Conservation (phyloP, 2,797 vertebrate genomes). For the Pelochelys cantorii region DNA sequence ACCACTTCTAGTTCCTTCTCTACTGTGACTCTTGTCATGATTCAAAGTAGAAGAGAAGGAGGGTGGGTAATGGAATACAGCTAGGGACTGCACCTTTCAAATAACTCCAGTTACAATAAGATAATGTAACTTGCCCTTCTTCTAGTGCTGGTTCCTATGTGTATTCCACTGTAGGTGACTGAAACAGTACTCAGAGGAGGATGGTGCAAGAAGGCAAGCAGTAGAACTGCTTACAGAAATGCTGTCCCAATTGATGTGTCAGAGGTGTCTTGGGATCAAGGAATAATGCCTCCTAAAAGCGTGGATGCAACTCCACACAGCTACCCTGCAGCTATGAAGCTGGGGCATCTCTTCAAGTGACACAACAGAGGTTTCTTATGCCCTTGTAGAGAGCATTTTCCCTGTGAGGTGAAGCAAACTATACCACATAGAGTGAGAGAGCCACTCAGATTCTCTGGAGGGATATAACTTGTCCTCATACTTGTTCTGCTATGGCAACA, state of each 20-base stretch:
- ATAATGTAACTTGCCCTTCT: background rate
- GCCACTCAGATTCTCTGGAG: background rate
- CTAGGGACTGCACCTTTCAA: background rate
- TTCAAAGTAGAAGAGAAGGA: background rate
- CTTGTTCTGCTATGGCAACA: background rate
- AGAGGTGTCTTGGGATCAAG: background rate
- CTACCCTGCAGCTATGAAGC: background rate
- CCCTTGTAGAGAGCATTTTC: background rate
- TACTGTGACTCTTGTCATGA: background rate
- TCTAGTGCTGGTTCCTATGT: background rate
- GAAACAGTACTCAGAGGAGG: background rate
- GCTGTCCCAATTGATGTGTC: background rate
- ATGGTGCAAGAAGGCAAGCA: background rate
- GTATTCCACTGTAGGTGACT: background rate
- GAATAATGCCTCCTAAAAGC: background rate
- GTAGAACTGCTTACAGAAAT: background rate
- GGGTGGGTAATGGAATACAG: background rate
- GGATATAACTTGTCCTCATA: background rate
- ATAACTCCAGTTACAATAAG: background rate
- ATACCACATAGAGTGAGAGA: background rate
- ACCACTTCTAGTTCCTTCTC: background rate
- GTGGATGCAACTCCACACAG: background rate
- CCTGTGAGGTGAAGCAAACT: background rate
- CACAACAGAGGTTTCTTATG: background rate
- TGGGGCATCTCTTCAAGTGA: background rate